Evolutionary conservation across 2,797 vertebrate species (phyloP).

Genomic region (Thamnophis elegans): DNA sequence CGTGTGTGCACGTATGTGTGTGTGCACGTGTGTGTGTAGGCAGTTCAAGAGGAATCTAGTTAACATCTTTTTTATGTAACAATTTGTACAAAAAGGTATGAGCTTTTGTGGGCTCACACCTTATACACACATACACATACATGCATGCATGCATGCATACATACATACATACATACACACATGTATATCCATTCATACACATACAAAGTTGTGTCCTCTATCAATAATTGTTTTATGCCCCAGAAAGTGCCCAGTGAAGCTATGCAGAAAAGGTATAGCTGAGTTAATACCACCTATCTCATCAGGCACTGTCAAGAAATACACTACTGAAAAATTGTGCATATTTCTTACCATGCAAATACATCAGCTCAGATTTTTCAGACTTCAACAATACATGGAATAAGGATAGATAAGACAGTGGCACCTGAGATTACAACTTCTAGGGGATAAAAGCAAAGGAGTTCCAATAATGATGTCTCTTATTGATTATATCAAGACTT

Average conservation of each 20-base stretch:
- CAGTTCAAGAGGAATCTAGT: no score
- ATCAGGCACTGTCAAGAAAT: background rate
- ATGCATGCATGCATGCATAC: no score
- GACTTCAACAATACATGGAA: background rate
- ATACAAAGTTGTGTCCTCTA: background rate
- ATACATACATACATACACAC: no score
- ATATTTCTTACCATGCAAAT: background rate
- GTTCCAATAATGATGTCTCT: background rate
- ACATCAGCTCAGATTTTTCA: background rate
- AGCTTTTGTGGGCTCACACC: no score
- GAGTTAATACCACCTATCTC: background rate
- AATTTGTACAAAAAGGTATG: no score
- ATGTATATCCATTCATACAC: background rate
- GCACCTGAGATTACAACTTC: background rate
- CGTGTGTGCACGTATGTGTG: no score
- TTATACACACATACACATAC: no score
- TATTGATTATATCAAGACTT: background rate
- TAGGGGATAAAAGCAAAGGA: background rate
- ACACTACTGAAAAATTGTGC: background rate
- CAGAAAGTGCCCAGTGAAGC: slow-evolving; percentile 2
- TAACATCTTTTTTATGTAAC: no score
- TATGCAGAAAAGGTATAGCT: background rate
- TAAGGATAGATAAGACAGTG: background rate
- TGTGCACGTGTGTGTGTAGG: no score
- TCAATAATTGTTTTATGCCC: slow-evolving; percentile 7